Base-by-base conservation (phyloP, 2,888 invertebrate genomes). In the Chouioia cunea region DNA sequence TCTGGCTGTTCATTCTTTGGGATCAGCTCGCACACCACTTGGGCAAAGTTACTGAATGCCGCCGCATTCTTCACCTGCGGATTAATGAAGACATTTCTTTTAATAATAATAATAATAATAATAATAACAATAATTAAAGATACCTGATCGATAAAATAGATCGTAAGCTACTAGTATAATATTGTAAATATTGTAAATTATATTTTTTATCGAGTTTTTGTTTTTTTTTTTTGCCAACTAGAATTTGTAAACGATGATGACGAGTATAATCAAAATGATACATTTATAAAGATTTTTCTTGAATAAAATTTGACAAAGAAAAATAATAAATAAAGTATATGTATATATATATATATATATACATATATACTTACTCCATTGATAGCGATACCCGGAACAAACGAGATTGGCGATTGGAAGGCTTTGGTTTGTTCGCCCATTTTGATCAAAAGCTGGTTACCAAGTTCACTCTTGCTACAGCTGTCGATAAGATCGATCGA, bases 351-450 rank as follows among this genome's bases (percentile, higher is more conserved):
- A 16, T 46, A 44, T 59, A 18, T 46, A 16, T 52, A 20, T 47
- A 4, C 20, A 58, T 56, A n/a, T 20, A 22, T 23, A 82, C 83
- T 83, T 73, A 85, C 82, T 50, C 83, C 84, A 63, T 88, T 85
- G 70, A 87, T 82, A 3, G 84, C 76, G 47, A 88, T 80, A 0
- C 87, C 84, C 8, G 88, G 88, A 0, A 88, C 85, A 71, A 84
- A 86, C 12, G 74, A 62, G 18, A 87, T 76, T 3, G 73, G 70
- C 4, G 86, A 82, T 3, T 77, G 43, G 4, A 86, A 70, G 0
- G 77, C 77, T 4, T 79, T 71, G 0, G 87, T 87, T 73, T 73
- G 81, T 50, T 85, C 78, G 2, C 88, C 88, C 54, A 84, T 76
- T 12, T 73, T 73, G 0, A 80, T 84, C 44, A 88, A 77, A 22